Evolutionary conservation across 2,888 invertebrate genomes (phyloP), one percentile per base, ranked within the genome.

Genomic region (Lucinisca nassula): DNA sequence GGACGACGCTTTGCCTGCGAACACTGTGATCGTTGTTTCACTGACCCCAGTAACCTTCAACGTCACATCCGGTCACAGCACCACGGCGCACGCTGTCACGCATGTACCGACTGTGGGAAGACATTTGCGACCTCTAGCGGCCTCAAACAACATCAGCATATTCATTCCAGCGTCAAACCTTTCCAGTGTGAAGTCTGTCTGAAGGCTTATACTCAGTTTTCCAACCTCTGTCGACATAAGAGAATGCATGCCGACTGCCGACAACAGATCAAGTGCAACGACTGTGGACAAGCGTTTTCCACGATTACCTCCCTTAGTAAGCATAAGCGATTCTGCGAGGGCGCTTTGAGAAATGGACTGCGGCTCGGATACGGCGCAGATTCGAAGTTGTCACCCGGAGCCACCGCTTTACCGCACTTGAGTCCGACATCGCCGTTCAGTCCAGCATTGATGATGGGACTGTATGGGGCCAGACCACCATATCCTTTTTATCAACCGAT

Each of bases 211-310:
- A 99, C 99, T 2, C 99, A 99, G 97, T 99, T 99, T 97, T 99
- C 99, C 55, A 99, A 99, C 96, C 97, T 99, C 95, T 99, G 99
- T 96, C 98, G 99, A n/a, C 99, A 99, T 97, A 99, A 99, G 96
- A 98, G 99, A 84, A 99, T 99, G 99, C 99, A 99, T 97, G 98
- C 98, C 80, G 98, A 98, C 96, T 99, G 99, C 96, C 98, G 99
- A 94, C 98, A 98, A 96, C 98, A 96, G 92, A 98, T 98, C 95
- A 99, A 98, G 97, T 99, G 99, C 97, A 97, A 97, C 94, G 99
- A 99, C 97, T 99, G 99, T 96, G 98, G 98, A 37, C 98, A 99
- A 95, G 98, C 98, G 45, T 99, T 99, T 97, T 98, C 98, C 84
- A 99, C 99, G 0, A 98, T 98, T 85, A 98, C 99, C 1, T 98